Evolutionary conservation across 2,113 vertebrate genomes (phyloP), one percentile per base, ranked within the genome.

Genomic region (Mormyrus iriodes): DNA sequence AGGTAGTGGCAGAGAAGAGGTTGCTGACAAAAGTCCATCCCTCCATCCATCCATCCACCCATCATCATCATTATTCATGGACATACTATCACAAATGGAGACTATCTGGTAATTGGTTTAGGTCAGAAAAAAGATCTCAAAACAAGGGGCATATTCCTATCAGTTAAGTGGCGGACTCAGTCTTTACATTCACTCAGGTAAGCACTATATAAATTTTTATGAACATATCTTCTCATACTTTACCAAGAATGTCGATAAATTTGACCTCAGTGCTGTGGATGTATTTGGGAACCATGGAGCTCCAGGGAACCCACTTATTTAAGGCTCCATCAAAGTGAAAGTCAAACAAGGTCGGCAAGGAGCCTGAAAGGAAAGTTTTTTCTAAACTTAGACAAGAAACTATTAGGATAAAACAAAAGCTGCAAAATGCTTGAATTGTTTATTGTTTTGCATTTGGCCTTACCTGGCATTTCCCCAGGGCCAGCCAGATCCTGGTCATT

Each of bases 161-260:
- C 35, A 39, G 69, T 17, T 12, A 76, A 76, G 69, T 76, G 69
- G 35, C 39, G 4, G 35, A 15, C 69, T 35, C 13, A 35, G 49
- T 21, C 4, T 19, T 48, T 52, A 17, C 13, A 27, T 35, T 15
- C n/a, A 27, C 27, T 35, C 44, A 31, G 21, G 27, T 5, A 46
- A 4, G 27, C 61, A 88, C n/a, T 73, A n/a, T 2, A 73, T 76
- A 19, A 31, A 19, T 31, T 51, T 27, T 46, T 52, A 86, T 49
- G n/a, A 52, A 53, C 9, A 27, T 9, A 42, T n/a, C 27, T 24
- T 51, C 27, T 13, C 3, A 19, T 88, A 3, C 17, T 83, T 95
- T 93, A 99, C 98, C 98, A 88, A 99, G 94, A 91, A 99, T 97
- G 92, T 99, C 97, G 55, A 95, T 92, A 91, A 99, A 99, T 89